Conservation (phyloP, 2,888 invertebrate genomes). For the Monoplex corrugatus region DNA sequence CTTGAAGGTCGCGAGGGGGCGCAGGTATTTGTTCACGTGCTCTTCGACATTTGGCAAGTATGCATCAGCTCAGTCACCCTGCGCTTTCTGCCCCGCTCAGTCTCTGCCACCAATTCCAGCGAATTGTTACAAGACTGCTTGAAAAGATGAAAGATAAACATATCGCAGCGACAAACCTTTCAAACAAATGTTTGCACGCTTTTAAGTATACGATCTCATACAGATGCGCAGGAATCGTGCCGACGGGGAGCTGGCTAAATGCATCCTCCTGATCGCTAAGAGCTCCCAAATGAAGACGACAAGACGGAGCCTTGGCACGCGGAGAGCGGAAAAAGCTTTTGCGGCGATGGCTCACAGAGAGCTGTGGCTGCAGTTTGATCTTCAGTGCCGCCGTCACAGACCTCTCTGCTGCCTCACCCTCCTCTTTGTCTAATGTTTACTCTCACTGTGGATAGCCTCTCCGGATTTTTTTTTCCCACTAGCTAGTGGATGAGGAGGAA, state of each 20-base stretch:
- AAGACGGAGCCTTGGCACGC: background rate
- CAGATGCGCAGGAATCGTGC: conserved; percentile 35
- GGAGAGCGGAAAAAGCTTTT: no score
- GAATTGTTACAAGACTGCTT: conserved; percentile 53
- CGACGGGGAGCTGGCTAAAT: conserved; percentile 20
- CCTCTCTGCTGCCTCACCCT: no score
- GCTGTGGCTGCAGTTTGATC: no score
- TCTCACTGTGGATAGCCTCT: no score
- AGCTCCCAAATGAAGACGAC: conserved; percentile 22
- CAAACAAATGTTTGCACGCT: conserved; percentile 56
- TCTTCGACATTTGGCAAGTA: conserved; percentile 53
- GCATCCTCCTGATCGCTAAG: conserved; percentile 20
- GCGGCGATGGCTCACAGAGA: no score
- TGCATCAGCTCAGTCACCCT: background rate
- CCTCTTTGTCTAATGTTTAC: no score
- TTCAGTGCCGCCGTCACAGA: no score
- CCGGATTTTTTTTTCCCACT: no score
- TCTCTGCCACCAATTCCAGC: conserved; percentile 43
- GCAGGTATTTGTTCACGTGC: conserved; percentile 56
- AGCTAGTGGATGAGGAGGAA: no score
- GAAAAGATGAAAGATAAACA: conserved; percentile 56
- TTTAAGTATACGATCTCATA: conserved; percentile 53
- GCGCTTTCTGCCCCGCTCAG: conserved; percentile 36
- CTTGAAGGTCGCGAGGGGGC: conserved; percentile 57
- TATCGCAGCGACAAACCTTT: conserved; percentile 50